phyloP scores from a whole-genome alignment of 2,113 vertebrate genomes.

The Sorex fumeus region DNA sequence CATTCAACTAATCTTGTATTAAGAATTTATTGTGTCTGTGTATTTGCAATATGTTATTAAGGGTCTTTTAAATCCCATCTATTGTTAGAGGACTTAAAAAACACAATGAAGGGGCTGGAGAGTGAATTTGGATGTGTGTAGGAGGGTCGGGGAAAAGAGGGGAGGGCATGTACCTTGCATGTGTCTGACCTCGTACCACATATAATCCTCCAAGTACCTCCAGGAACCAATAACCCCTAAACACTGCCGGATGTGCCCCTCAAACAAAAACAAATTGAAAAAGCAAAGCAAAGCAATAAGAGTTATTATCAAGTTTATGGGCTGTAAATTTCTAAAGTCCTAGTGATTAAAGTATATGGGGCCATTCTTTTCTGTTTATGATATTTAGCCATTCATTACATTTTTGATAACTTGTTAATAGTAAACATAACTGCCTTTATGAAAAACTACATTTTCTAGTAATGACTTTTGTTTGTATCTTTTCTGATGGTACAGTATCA shows the following conservation, averaged over 20 bases:
- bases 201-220: no score
- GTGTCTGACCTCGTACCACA: no score
- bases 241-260: no score
- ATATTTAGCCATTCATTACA: not conserved
- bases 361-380: not conserved
- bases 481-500: not conserved
- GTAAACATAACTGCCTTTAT: not conserved
- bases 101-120: no score
- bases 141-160: no score
- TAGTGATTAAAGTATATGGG: not conserved
- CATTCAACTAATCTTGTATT: not conserved
- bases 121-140: no score
- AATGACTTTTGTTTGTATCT: accelerated
- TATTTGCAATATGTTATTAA: not conserved
- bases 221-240: no score
- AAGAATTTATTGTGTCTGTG: not conserved
- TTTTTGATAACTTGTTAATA: not conserved
- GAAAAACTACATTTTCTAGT: not conserved
- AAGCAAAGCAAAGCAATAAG: not conserved
- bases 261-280: no score
- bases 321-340: not conserved
- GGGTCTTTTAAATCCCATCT: not conserved
- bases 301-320: not conserved
- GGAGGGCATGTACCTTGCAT: no score
- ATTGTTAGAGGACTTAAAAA: not conserved